Evolutionary conservation across 2,113 vertebrate species (phyloP).

Genomic region (Perca fluviatilis): DNA sequence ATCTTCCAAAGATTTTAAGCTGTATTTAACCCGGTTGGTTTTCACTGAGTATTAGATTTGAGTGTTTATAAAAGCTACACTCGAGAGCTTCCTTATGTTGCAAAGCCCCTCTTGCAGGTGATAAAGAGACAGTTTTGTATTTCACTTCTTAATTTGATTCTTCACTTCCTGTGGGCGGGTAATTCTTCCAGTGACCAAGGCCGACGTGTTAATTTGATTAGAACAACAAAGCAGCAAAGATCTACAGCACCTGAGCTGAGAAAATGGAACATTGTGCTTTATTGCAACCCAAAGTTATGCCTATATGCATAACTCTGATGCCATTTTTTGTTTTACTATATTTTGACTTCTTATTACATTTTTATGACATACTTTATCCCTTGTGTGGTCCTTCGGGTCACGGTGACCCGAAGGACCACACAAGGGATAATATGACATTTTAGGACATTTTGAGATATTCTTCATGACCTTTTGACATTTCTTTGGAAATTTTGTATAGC

Average conservation of each 20-base stretch:
- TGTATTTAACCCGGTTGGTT: background rate
- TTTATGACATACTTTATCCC: no score
- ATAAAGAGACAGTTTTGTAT: constrained; percentile 30
- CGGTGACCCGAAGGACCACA: no score
- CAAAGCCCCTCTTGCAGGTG: constrained; percentile 34
- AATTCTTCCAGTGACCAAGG: constrained; percentile 42
- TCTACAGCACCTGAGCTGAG: background rate
- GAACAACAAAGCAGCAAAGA: constrained; percentile 23
- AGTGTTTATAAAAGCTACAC: background rate
- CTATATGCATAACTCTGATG: no score
- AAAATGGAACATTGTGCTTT: constrained; percentile 4
- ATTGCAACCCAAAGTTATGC: background rate
- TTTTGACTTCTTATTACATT: no score
- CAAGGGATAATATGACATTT: no score
- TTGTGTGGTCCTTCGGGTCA: no score
- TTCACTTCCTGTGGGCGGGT: constrained; percentile 49
- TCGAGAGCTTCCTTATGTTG: background rate
- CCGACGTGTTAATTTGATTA: constrained; percentile 55
- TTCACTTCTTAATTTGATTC: constrained; percentile 57
- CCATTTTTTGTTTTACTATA: no score
- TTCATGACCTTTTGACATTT: no score
- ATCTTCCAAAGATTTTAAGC: background rate
- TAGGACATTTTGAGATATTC: no score
- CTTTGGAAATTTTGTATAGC: no score
- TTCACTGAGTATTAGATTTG: background rate